phyloP scores from a whole-genome alignment of 2,888 invertebrate genomes.

The Ochropacha duplaris region DNA sequence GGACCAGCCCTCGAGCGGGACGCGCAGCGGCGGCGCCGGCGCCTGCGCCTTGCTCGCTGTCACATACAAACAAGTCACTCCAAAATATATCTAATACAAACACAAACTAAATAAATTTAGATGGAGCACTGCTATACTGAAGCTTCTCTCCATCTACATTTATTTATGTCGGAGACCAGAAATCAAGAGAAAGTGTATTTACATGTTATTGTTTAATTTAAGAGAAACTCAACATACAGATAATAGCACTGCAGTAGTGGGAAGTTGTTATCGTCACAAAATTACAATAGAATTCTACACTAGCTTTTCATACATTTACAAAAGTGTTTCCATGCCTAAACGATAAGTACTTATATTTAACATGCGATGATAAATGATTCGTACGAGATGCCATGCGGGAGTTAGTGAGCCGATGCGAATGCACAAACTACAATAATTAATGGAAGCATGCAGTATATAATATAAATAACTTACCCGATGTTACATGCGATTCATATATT shows the following conservation, averaged over 20 bases:
- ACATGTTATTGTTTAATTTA: conserved; percentile 3
- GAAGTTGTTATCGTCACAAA: background rate
- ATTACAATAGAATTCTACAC: background rate
- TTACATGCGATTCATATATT: conserved; percentile 42
- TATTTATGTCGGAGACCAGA: background rate
- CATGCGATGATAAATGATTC: background rate
- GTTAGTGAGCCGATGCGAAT: background rate
- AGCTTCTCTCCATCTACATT: background rate
- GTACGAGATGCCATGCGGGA: background rate
- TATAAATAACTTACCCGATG: conserved; percentile 53
- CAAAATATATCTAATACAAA: background rate
- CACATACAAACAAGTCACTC: conserved; percentile 13
- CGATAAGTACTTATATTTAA: background rate
- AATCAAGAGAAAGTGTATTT: background rate
- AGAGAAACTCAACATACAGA: too few relatives aligned
- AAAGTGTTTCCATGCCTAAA: conserved; percentile 8
- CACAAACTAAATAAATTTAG: too few relatives aligned
- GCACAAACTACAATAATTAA: background rate
- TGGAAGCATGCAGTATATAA: conserved; percentile 28
- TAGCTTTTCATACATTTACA: background rate
- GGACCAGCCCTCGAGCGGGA: conserved; percentile 82
- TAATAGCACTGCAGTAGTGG: too few relatives aligned
- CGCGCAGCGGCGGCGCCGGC: conserved; percentile 83
- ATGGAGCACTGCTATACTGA: background rate
- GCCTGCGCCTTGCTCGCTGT: conserved; percentile 84